Evolutionary conservation across 2,888 invertebrate species (phyloP).

Genomic region (Sinohyriopsis cumingii): DNA sequence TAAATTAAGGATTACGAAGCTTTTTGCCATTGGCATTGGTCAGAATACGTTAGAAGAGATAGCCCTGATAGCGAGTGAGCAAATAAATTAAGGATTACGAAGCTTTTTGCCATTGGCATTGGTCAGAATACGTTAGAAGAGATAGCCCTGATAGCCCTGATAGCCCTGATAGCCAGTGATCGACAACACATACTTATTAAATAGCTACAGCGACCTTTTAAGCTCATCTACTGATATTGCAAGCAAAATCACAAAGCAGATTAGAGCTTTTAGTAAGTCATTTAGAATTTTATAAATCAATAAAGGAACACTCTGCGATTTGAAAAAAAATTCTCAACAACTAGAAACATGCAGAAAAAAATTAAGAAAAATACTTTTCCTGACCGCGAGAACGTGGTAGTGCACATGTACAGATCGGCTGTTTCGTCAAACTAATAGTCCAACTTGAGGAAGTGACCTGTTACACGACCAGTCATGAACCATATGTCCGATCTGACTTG

Average conservation of each 20-base stretch:
- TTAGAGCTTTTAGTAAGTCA: slow-evolving; percentile 16
- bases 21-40: slow-evolving; percentile 23
- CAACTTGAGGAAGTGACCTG: no score
- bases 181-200: not conserved
- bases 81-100: not conserved
- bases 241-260: not conserved
- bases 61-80: slow-evolving; percentile 1
- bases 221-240: not conserved
- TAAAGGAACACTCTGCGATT: no score
- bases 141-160: slow-evolving; percentile 6
- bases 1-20: not conserved
- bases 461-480: no score
- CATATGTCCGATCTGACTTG: no score
- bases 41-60: slow-evolving; percentile 10
- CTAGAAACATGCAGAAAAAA: no score
- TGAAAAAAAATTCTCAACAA: no score
- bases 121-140: slow-evolving; percentile 13
- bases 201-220: not conserved
- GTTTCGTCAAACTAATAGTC: no score
- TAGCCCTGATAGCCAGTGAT: not conserved
- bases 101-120: slow-evolving; percentile 18
- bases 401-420: no score
- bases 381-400: no score
- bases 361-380: no score
- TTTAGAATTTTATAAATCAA: not conserved